A percentile compares a stretch with the other conserved stretches of the same genome.
Evolutionary conservation across 1,140 invertebrate genomes (phyloP).

Genomic region (Drosophila kepulauana): DNA sequence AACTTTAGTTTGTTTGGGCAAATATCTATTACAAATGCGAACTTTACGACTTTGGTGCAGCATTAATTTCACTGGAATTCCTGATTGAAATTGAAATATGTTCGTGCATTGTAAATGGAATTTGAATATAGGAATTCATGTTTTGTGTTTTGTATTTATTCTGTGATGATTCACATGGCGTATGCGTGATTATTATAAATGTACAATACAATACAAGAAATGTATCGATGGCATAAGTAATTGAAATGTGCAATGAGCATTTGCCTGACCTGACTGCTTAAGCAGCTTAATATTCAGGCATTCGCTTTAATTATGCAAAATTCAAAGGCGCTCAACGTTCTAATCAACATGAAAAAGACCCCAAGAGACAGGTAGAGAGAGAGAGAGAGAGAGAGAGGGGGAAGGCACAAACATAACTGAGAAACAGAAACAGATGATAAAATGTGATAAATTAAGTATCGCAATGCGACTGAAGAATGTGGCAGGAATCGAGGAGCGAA

Average conservation of each 20-base stretch:
- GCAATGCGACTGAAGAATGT: constrained; percentile 15
- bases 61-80: too few species aligned
- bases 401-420: neutral
- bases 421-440: constrained; percentile 40
- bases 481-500: neutral
- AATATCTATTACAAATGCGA: too few species aligned
- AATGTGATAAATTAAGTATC: constrained; percentile 42
- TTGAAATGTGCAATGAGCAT: constrained; percentile 13
- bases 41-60: too few species aligned
- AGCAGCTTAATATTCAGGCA: constrained; percentile 7
- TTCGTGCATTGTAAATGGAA: too few species aligned
- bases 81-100: too few species aligned
- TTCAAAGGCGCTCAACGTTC: constrained; percentile 9
- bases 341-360: constrained; percentile 36
- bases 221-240: constrained; percentile 4
- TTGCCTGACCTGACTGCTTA: constrained; percentile 7
- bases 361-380: neutral
- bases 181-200: constrained; percentile 19
- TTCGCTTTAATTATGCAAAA: constrained; percentile 2
- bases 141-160: too few species aligned
- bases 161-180: neutral
- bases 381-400: neutral
- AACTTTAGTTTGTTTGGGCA: too few species aligned
- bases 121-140: too few species aligned
- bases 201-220: too few species aligned